Base-by-base conservation (phyloP, 2,113 vertebrate species). In the Mesembrinibis cayennensis region DNA sequence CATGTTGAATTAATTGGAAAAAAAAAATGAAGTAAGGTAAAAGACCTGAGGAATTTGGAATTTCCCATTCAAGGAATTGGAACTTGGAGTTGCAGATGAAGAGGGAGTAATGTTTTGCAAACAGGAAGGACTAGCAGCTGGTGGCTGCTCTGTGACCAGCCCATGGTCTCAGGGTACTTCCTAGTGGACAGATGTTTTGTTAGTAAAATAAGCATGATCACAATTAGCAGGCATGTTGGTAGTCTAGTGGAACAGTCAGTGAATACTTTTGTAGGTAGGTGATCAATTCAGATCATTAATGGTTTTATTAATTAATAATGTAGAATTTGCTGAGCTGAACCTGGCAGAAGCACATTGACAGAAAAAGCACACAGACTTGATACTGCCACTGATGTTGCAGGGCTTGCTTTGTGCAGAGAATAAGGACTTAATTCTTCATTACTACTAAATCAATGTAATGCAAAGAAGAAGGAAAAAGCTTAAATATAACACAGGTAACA, bases 101-200 rank as follows among this genome's bases (percentile, higher is more conserved):
- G 42, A 32, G 30, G 21, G 34, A 49, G 10, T n/a, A 70, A 63
- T 1, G 1, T 44, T 61, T 40, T 72, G 16, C 5, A 4, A 52
- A 69, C 47, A 72, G 45, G 19, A 72, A 47, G 34, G 47, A 61
- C 11, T 59, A 63, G 30, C 19, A 83, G 38, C 16, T 63, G 21
- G 18, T 44, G 53, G 21, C 42, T 73, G 36, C 55, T 71, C 25
- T 53, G 27, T 89, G 62, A 40, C 44, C 52, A 80, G 6, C 3
- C 10, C 26, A 23, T 0, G 0, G 14, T 52, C 36, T 89, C 17
- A 7, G n/a, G n/a, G 8, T 61, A 38, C 34, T 61, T 91, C 23
- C 14, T 30, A 27, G 10, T 12, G 34, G 36, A 76, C 16, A 69
- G 50, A 63, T n/a, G 9, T 34, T 58, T 11, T 56, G 47, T 82